These are phyloP conservation scores for Ptilonorhynchus violaceus DNA, from an alignment of 2,113 vertebrate genomes.

Conservation along the genomic window DNA sequence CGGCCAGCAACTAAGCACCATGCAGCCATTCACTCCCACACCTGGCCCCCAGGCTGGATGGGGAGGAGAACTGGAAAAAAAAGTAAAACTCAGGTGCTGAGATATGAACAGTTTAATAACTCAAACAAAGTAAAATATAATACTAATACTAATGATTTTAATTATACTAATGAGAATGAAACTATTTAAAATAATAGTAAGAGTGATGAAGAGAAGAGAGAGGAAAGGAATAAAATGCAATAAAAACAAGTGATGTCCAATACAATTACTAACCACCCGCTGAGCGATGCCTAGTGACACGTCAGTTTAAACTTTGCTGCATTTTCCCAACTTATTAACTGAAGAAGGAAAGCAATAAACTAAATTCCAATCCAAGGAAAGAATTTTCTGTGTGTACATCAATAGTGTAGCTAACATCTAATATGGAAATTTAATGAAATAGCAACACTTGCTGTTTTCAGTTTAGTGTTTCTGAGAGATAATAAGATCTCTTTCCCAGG, in stretches of 20 bases:
- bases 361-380: background rate
- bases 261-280: background rate
- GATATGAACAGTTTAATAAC: background rate
- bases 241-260: background rate
- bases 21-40: background rate
- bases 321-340: background rate
- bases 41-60: background rate
- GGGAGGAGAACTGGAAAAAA: background rate
- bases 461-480: background rate
- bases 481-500: background rate
- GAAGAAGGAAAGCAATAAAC: background rate
- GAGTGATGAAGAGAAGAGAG: background rate
- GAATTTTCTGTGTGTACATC: background rate
- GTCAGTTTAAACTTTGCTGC: background rate
- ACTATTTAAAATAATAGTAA: background rate
- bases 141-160: background rate
- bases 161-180: background rate
- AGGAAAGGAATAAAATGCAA: background rate
- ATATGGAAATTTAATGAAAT: background rate
- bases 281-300: rapidly evolving
- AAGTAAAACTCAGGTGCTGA: rapidly evolving
- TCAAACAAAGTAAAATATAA: background rate
- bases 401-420: background rate
- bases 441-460: background rate
- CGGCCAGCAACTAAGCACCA: background rate